Evolutionary conservation across 2,797 vertebrate species (phyloP), one percentile per base, ranked within the genome.

Genomic region (Ciconia nigra): DNA sequence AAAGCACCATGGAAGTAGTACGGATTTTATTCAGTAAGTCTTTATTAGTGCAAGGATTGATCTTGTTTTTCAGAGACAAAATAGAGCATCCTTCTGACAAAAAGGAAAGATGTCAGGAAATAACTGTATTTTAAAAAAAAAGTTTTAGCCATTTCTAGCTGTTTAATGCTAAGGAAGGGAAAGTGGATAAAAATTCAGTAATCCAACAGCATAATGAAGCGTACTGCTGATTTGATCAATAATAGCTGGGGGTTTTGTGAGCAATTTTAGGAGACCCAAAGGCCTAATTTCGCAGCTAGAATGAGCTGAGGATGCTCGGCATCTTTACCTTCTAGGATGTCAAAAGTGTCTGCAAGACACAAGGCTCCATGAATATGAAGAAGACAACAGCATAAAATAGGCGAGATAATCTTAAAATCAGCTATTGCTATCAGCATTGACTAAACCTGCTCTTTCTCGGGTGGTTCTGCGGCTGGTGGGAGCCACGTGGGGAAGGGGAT

Each of bases 11-110:
- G 72, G 79, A 86, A 91, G 44, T 26, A 69, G 58, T 24, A 81
- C n/a, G 35, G 89, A 58, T 88, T 94, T 97, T 95, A 95, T 95
- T 93, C 87, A 90, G 74, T 1, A 2, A 85, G 54, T 89, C 57
- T 29, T 95, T 80, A 78, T 76, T 91, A 65, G 73, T 62, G 77
- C 22, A 15, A 81, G 80, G 87, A 92, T 92, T 89, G 92, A 87
- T 94, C 28, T 5, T 87, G 49, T 54, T 94, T 90, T 92, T 89
- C 72, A 83, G 83, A 51, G 83, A 49, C 39, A 85, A 90, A 97
- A n/a, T n/a, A 76, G 65, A 80, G 46, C 76, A 65, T 87, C 78
- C 57, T 81, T 93, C 84, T 83, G 87, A 86, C 57, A 87, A 73
- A 81, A 85, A 73, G 28, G 10, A 69, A 61, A 5, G 46, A 61